Conservation (phyloP, 2,888 invertebrate species). For the Caenorhabditis auriculariae region DNA sequence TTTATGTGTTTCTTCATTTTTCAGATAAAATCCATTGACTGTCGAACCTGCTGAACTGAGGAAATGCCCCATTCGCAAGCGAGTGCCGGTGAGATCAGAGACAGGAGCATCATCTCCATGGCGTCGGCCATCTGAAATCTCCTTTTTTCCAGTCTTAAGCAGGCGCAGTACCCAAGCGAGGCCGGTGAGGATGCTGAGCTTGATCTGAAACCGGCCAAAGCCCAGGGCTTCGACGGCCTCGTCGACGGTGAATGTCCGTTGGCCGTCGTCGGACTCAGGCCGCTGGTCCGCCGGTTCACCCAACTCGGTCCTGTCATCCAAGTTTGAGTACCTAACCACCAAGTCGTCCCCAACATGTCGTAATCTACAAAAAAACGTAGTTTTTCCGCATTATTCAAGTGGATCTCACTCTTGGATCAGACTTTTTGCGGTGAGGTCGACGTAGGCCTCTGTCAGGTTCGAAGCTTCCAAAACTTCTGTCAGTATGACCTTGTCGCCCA, state of each 20-base stretch:
- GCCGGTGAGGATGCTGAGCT: constrained; percentile 67
- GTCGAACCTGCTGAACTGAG: constrained; percentile 52
- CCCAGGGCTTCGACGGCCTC: constrained; percentile 68
- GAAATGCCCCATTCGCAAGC: constrained; percentile 92
- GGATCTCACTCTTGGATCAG: constrained; percentile 55
- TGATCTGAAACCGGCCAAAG: constrained; percentile 68
- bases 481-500: constrained; percentile 60
- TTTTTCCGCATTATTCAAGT: not conserved
- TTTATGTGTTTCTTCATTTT: not conserved
- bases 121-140: constrained; percentile 92
- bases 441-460: constrained; percentile 61
- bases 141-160: not conserved
- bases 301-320: constrained; percentile 36
- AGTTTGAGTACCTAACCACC: constrained; percentile 38
- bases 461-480: constrained; percentile 63
- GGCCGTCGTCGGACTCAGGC: constrained; percentile 20
- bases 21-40: no score
- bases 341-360: constrained; percentile 45
- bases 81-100: constrained; percentile 86
- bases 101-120: constrained; percentile 96
- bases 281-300: constrained; percentile 26
- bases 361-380: constrained; percentile 23
- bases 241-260: constrained; percentile 65
- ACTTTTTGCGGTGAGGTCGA: constrained; percentile 51
- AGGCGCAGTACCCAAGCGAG: constrained; percentile 67